Evolutionary conservation across 2,888 invertebrate genomes (phyloP), one percentile per base, ranked within the genome.

Genomic region (Orthonevra nobilis): DNA sequence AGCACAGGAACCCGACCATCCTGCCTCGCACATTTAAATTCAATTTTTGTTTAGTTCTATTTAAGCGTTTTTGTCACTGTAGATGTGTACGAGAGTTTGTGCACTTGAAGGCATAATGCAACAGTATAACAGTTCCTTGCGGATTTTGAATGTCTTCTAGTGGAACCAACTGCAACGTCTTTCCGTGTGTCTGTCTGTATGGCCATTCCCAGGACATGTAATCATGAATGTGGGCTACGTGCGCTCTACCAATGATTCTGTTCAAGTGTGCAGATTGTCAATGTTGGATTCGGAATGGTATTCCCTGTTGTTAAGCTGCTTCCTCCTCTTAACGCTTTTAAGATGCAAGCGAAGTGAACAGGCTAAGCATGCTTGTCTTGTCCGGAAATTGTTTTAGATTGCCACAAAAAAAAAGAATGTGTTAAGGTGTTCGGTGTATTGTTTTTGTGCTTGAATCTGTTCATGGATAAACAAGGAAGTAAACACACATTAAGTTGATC

Each of bases 191-290:
- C 34, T 36, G 12, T 17, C 52, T 20, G 20, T 36, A 26, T 36
- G 12, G 17, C 52, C 28, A 4, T 17, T 70, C 70, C 64, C 70
- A 72, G 58, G 77, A 66, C 54, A 64, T 77, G 60, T 77, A 70
- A 70, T 77, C 64, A 77, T 70, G 52, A 42, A 54, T 72, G 70
- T 36, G 64, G 77, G 46, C 19, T 64, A 58, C 26, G 40, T 52
- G 38, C 36, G 36, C 46, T 32, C 12, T 34, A 30, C 60, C 28
- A 42, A 56, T 26, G 69, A 56, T 34, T 69, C 50, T 56, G 34
- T 44, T 54, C 40, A 61, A 68, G 52, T 61, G 68, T 52, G 54
- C 74, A 68, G 68, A 75, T 63, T 75, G 75, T 63, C 69, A 50
- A 69, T 70, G 54, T 52, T 38, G 52, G 5, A 23, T 4, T 4